These are phyloP conservation scores for Galaxea fascicularis DNA, from an alignment of 92 coral and sea anemone species.

Conservation along the genomic window DNA sequence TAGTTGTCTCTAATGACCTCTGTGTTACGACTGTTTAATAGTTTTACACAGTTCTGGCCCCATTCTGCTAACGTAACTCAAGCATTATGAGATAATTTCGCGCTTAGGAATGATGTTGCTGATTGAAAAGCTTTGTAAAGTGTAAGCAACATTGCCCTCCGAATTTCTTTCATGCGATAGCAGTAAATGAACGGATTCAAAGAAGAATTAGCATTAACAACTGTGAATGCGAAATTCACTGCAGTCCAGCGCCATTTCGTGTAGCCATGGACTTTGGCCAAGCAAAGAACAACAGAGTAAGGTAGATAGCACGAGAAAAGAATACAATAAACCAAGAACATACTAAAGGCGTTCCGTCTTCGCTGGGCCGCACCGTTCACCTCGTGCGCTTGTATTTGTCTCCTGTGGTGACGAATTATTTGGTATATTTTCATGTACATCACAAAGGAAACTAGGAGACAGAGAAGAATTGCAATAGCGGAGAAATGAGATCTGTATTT, in stretches of 20 bases:
- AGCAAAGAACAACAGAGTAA: constrained; percentile 16
- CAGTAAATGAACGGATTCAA: constrained; percentile 48
- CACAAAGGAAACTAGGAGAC: constrained; percentile 17
- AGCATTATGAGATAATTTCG: no score
- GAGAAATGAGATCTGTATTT: constrained; percentile 3
- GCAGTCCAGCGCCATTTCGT: constrained; percentile 25
- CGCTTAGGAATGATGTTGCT: no score
- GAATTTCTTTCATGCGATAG: constrained; percentile 48
- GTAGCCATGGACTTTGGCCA: constrained; percentile 18
- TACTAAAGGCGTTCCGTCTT: constrained; percentile 12
- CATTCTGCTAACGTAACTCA: no score
- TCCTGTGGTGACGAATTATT: constrained; percentile 24
- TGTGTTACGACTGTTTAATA: no score
- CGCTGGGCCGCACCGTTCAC: background rate
- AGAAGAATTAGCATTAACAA: constrained; percentile 35
- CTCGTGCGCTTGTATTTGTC: background rate
- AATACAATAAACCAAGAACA: constrained; percentile 31
- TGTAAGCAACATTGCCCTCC: constrained; percentile 30
- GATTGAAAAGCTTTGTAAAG: constrained; percentile 2
- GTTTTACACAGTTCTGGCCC: no score
- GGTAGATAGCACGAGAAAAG: constrained; percentile 38
- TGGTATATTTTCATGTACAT: constrained; percentile 28
- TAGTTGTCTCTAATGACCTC: no score
- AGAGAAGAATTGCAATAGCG: background rate
- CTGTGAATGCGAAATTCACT: constrained; percentile 12